A percentile compares a stretch with the other conserved stretches of the same genome.
phyloP scores from a whole-genome alignment of 2,888 invertebrate species.

The Belgica antarctica region DNA sequence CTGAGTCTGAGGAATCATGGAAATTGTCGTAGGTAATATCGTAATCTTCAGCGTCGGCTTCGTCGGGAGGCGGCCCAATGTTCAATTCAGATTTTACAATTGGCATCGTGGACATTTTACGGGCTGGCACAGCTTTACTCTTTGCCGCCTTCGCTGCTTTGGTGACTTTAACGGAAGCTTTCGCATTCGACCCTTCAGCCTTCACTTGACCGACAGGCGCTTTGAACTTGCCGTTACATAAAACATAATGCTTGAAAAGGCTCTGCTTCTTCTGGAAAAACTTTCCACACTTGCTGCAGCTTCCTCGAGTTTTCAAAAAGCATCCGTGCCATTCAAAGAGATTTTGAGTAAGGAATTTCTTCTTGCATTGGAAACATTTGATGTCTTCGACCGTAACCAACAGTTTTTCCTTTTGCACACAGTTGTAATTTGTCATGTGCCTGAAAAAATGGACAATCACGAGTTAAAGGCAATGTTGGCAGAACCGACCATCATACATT shows the following conservation, averaged over 20 bases:
- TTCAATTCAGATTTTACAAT: not conserved
- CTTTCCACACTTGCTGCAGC: constrained; percentile 52
- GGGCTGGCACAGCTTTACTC: constrained; percentile 20
- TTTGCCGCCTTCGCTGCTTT: not conserved
- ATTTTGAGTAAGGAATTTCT: constrained; percentile 52
- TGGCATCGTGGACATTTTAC: constrained; percentile 15
- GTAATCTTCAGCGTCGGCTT: constrained; percentile 29
- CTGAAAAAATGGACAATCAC: constrained; percentile 32
- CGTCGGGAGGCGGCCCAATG: not conserved
- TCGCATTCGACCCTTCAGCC: not conserved
- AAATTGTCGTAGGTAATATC: constrained; percentile 36
- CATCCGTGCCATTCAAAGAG: constrained; percentile 54
- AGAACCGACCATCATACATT: too few species aligned
- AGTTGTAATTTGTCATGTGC: constrained; percentile 40
- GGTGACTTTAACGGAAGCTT: not conserved
- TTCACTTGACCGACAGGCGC: constrained; percentile 26
- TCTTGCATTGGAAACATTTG: constrained; percentile 51
- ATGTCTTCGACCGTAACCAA: constrained; percentile 49
- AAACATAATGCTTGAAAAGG: constrained; percentile 45
- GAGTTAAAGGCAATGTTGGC: not conserved
- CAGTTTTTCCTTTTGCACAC: not conserved
- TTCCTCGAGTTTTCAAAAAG: constrained; percentile 49
- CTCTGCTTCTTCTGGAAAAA: constrained; percentile 42
- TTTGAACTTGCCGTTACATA: constrained; percentile 43
- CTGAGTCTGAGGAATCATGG: constrained; percentile 12